Conservation (phyloP, 2,113 vertebrate genomes). For the Poeciliopsis retropinna region DNA sequence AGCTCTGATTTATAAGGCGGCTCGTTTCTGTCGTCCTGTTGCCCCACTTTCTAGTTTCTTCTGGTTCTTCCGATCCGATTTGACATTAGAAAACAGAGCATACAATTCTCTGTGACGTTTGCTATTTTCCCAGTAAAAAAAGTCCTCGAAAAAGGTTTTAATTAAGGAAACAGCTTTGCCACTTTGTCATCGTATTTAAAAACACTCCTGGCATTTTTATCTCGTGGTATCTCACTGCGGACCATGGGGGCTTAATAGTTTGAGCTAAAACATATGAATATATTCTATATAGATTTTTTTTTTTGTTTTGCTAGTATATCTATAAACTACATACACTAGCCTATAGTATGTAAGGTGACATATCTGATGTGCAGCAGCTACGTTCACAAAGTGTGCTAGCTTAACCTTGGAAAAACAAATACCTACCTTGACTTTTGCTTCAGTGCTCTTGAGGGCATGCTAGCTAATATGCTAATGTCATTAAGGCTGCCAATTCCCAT, state of each 20-base stretch:
- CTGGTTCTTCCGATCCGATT: not conserved
- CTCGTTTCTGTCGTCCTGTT: not conserved
- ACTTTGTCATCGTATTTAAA: too few relatives aligned
- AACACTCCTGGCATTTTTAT: too few relatives aligned
- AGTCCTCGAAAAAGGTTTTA: too few relatives aligned
- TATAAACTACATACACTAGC: not conserved
- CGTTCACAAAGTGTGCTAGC: not conserved
- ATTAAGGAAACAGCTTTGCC: too few relatives aligned
- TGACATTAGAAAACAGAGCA: not conserved
- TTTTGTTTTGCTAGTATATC: not conserved
- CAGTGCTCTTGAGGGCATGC: slow-evolving; percentile 27
- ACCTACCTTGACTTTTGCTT: slow-evolving; percentile 38
- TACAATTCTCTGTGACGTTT: not conserved
- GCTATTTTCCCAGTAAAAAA: too few relatives aligned
- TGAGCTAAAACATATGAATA: too few relatives aligned
- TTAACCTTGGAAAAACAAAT: slow-evolving; percentile 46
- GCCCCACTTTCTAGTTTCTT: not conserved
- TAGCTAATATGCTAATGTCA: slow-evolving; percentile 51
- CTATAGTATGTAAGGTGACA: not conserved
- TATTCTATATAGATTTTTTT: not conserved
- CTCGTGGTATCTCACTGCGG: too few relatives aligned
- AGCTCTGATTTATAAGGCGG: not conserved
- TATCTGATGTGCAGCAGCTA: not conserved
- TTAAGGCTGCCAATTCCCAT: slow-evolving; percentile 55
- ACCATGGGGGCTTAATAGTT: too few relatives aligned